Conservation (phyloP, 2,113 vertebrate species). For the Taurulus bubalis region DNA sequence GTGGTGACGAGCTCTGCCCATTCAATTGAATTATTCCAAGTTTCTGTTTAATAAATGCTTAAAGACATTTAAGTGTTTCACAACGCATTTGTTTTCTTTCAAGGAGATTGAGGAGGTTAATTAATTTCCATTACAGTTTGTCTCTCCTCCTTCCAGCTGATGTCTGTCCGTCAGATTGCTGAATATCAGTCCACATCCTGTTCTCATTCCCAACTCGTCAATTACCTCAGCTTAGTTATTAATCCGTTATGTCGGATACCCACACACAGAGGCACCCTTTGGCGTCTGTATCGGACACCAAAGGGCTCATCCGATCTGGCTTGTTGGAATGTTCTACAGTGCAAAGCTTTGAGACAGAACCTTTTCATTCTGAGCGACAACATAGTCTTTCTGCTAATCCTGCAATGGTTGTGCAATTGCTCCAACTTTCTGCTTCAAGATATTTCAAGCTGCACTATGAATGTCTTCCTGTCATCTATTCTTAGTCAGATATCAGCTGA, state of each 20-base stretch:
- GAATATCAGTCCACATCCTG: background rate
- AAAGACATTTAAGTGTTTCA: too few relatives aligned
- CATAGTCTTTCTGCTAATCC: slow-evolving; percentile 6
- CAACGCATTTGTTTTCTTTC: too few relatives aligned
- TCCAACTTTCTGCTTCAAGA: slow-evolving; percentile 12
- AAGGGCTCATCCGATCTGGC: background rate
- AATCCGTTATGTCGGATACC: background rate
- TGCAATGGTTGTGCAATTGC: slow-evolving; percentile 8
- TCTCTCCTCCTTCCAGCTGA: background rate
- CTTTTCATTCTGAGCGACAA: background rate
- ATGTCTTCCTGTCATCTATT: slow-evolving; percentile 36
- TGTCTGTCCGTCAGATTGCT: background rate
- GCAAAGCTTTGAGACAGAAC: background rate
- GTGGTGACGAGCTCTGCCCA: too few relatives aligned
- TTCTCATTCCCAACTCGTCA: background rate
- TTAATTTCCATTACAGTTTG: too few relatives aligned
- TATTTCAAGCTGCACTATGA: slow-evolving; percentile 5
- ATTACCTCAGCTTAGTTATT: background rate
- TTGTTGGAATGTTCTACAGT: background rate
- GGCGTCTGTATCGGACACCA: background rate
- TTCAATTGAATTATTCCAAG: too few relatives aligned
- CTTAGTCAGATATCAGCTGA: slow-evolving; percentile 46
- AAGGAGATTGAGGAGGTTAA: too few relatives aligned
- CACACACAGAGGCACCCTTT: background rate
- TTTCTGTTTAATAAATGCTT: too few relatives aligned